A percentile compares a stretch with the other conserved stretches of the same genome.
Conservation (phyloP, 2,888 invertebrate genomes). For the Drosophila nr. fundita region DNA sequence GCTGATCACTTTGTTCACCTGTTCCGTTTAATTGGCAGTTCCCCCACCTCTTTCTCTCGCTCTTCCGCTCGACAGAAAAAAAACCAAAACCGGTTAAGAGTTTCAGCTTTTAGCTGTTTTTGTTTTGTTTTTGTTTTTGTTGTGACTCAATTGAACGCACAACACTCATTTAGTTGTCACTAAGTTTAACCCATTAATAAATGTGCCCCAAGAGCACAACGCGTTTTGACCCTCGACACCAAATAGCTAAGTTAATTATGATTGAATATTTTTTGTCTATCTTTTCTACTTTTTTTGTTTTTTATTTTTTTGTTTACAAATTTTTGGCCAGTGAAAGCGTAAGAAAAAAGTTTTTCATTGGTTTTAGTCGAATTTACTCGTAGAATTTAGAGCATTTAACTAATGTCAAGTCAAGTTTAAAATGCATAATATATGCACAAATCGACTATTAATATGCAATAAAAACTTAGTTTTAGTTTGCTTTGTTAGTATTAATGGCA, state of each 20-base stretch:
- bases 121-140: constrained; percentile 15
- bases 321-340: constrained; percentile 50
- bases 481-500: too few species aligned
- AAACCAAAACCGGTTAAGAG: not conserved
- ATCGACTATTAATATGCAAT: not conserved
- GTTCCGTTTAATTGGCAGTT: constrained; percentile 70
- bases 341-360: constrained; percentile 21
- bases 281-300: not conserved
- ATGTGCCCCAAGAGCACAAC: constrained; percentile 26
- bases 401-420: not conserved
- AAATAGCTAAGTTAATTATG: constrained; percentile 44
- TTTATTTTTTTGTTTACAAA: constrained; percentile 3
- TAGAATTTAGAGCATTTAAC: constrained; percentile 14
- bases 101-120: constrained; percentile 8
- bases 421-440: not conserved
- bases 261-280: constrained; percentile 1
- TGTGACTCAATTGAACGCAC: constrained; percentile 62
- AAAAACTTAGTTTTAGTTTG: not conserved
- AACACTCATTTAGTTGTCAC: constrained; percentile 76
- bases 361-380: not conserved
- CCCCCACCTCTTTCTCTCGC: not conserved
- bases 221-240: constrained; percentile 31
- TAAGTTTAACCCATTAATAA: constrained; percentile 71
- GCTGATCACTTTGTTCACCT: constrained; percentile 69
- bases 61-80: not conserved